Base-by-base conservation (phyloP, 2,888 invertebrate species). In the Allophyes oxyacanthae region DNA sequence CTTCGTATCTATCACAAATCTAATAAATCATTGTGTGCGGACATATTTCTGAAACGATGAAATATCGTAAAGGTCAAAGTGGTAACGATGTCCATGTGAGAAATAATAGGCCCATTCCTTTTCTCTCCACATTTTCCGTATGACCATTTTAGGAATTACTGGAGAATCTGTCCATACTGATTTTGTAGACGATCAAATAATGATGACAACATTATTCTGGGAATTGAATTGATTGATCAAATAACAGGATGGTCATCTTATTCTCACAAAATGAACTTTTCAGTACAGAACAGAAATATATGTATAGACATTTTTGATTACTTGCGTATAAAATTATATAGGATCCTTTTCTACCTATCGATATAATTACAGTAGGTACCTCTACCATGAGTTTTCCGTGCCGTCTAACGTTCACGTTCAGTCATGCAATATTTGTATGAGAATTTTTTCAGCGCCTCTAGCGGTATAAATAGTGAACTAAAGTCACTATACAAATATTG, bases 11-110 rank as follows among this genome's bases (percentile, higher is more conserved):
- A 53, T 75, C 66, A 55, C 34, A 43, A 41, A 63, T 51, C 38
- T 43, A 48, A 75, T 75, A 73, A 72, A 73, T 75, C 68, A 64
- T 60, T 53, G 40, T 41, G 30, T 38, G 50, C 32, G 45, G 40
- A 64, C 64, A 67, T 72, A 37, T 64, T 60, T 56, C 58, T 48
- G 52, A 44, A 52, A 63, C 52, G 68, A 65, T 68, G 58, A 74
- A 54, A 65, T 65, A 69, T 65, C 28, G 42, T 33, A 41, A 50
- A 73, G 69, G 69, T 69, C 74, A 65, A 64, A 43, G 50, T 49
- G 51, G 38, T 76, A 74, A 74, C 69, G 65, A 76, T 58, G 73
- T 43, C 58, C 58, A 40, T 64, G 40, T 34, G 51, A 45, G 51
- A 62, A 61, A 72, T 72, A 68, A 67, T 62, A 48, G 55, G 41